Percentiles rank a stretch among this genome's conserved stretches.
These are phyloP conservation scores for Pogonocherus hispidulus DNA, from an alignment of 2,888 invertebrate species.

Conservation along the genomic window DNA sequence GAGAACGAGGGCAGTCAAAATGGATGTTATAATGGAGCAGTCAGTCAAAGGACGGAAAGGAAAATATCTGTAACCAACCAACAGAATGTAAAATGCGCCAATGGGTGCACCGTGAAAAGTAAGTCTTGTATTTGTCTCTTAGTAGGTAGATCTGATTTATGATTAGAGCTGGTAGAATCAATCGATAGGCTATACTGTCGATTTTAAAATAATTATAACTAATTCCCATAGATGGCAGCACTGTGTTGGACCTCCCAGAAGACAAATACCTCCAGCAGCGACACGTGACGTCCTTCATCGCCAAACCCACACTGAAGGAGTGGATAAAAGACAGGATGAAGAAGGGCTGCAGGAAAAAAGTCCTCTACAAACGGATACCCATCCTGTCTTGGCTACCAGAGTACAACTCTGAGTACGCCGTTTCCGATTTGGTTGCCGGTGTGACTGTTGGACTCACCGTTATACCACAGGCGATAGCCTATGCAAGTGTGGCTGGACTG, in stretches of 20 bases:
- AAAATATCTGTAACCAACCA: slow-evolving; percentile 3
- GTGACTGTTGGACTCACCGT: slow-evolving; percentile 79
- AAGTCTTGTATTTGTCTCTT: no score
- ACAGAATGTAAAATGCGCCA: slow-evolving; percentile 14
- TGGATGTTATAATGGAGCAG: not conserved
- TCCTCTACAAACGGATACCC: slow-evolving; percentile 75
- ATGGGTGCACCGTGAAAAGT: not conserved
- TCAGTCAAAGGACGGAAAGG: not conserved
- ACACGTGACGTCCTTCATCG: slow-evolving; percentile 31
- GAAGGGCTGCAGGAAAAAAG: slow-evolving; percentile 74
- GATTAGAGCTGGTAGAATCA: no score
- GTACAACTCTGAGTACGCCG: slow-evolving; percentile 76
- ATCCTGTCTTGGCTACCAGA: slow-evolving; percentile 79
- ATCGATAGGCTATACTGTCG: no score
- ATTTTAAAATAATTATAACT: no score
- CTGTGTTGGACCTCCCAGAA: slow-evolving; percentile 58
- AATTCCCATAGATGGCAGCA: slow-evolving; percentile 36
- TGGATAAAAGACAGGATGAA: slow-evolving; percentile 70
- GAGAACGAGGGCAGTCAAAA: slow-evolving; percentile 24
- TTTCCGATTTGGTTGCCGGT: slow-evolving; percentile 86
- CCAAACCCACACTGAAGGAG: slow-evolving; percentile 56
- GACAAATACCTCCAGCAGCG: slow-evolving; percentile 50
- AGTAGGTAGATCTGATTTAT: no score
- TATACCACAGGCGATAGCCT: slow-evolving; percentile 75
- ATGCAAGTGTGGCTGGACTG: slow-evolving; percentile 72